Evolutionary conservation across 1,140 invertebrate species (phyloP).

Genomic region (Hyles euphorbiae): DNA sequence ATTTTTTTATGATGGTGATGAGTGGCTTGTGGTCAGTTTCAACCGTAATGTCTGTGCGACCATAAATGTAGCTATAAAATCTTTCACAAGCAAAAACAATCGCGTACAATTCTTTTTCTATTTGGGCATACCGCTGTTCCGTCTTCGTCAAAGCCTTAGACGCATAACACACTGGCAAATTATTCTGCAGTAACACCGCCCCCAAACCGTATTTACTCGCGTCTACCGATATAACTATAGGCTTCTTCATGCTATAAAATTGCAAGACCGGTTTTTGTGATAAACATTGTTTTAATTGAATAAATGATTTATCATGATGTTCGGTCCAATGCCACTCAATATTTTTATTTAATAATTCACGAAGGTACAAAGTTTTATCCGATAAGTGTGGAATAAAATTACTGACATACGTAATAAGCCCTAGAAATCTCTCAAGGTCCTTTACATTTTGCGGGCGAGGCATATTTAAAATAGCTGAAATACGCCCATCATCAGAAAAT

Average conservation of each 20-base stretch:
- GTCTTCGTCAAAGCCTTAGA: slow-evolving; percentile 17
- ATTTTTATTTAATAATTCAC: slow-evolving; percentile 16
- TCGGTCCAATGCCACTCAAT: slow-evolving; percentile 12
- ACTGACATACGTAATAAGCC: slow-evolving; percentile 14
- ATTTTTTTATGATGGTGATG: slow-evolving; percentile 15
- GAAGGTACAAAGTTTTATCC: slow-evolving; percentile 5
- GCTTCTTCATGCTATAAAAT: slow-evolving; percentile 3
- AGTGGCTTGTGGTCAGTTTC: slow-evolving; percentile 22
- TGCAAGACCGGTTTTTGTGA: neutral
- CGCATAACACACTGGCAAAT: slow-evolving; percentile 19
- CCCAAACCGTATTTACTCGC: slow-evolving; percentile 19
- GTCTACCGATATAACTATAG: slow-evolving; percentile 10
- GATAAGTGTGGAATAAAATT: slow-evolving; percentile 13
- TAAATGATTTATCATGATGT: slow-evolving; percentile 8
- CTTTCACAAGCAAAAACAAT: slow-evolving; percentile 18
- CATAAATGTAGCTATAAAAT: slow-evolving; percentile 24
- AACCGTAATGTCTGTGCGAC: slow-evolving; percentile 10
- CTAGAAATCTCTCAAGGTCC: slow-evolving; percentile 14
- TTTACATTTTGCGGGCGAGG: slow-evolving; percentile 11
- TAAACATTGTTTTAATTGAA: slow-evolving; percentile 2
- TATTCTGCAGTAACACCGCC: slow-evolving; percentile 19
- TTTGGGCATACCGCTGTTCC: slow-evolving; percentile 22
- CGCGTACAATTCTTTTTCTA: slow-evolving; percentile 22
- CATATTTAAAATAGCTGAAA: slow-evolving; percentile 16
- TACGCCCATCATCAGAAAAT: slow-evolving; percentile 15